Base-by-base conservation (phyloP, 1,140 invertebrate species). In the Hypsibius dujardini region DNA sequence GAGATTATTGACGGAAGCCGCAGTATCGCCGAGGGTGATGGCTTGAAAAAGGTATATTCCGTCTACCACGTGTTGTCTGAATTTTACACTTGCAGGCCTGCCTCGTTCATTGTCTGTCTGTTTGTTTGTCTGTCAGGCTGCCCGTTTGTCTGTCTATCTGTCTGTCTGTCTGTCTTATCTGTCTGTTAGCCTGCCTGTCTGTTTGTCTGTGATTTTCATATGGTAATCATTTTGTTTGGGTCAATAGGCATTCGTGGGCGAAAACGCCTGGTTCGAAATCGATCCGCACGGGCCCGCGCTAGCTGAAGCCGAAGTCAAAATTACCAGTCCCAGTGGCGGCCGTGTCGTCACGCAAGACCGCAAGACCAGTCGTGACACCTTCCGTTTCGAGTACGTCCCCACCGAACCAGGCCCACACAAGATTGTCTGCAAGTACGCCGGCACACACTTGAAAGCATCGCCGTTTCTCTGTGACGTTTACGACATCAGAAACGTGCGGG, bases 401-500 rank as follows among this genome's bases (percentile, higher is more conserved):
- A 74, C 70, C 46, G 78, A 83, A 72, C 84, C 87, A 40, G 87
- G 87, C 12, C 81, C 79, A 1, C 85, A 87, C 74, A 84, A 80
- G 46, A 81, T 87, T 46, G 77, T 75, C 42, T 73, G 75, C 12
- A 59, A 70, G 42, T 74, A 75, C 67, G 75, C 73, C n/a, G 81
- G 81, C 7, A 81, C 82, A 60, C 76, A 82, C 1, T 82, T 87
- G 40, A 83, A 80, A 71, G 84, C 84, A 12, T 84, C 86, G 74
- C 84, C 84, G 1, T 83, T 83, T 75, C 86, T 86, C 1, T 85
- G 92, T 1, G 88, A 90, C 76, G 90, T 89, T 0, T 89, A 90
- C 72, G 91, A 95, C 80, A 88, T 90, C 0, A 83, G 84, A 2
- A 84, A 87, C 76, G 88, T 94, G 15, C 85, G 86, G 71, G 84